Evolutionary conservation across 1,140 invertebrate genomes (phyloP).

Genomic region (Drosophila burlai): DNA sequence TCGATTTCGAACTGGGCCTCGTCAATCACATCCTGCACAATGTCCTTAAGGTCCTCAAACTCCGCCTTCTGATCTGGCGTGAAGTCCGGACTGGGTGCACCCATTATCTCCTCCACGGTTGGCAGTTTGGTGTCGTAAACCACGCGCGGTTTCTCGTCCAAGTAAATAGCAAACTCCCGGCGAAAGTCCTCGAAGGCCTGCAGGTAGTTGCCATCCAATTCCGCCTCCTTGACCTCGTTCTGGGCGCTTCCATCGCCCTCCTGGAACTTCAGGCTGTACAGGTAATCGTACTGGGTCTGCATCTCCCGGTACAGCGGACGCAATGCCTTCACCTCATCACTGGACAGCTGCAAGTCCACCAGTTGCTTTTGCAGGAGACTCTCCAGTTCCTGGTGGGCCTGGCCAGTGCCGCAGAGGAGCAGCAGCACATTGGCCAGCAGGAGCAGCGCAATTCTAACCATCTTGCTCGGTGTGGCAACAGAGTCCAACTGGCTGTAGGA

Average conservation of each 20-base stretch:
- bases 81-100: conserved; percentile 29
- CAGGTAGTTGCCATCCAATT: conserved; percentile 37
- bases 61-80: conserved; percentile 53
- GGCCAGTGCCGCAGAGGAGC: conserved; percentile 6
- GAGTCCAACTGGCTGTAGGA: conserved; percentile 46
- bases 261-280: conserved; percentile 49
- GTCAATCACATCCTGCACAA: conserved; percentile 71
- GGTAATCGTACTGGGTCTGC: conserved; percentile 68
- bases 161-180: conserved; percentile 34
- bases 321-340: conserved; percentile 57
- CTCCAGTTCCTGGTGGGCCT: conserved; percentile 50
- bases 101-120: conserved; percentile 61
- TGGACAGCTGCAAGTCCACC: conserved; percentile 55
- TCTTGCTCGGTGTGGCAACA: conserved; percentile 25
- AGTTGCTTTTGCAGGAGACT: conserved; percentile 49
- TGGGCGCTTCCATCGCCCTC: conserved; percentile 53
- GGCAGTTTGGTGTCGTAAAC: conserved; percentile 71
- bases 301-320: conserved; percentile 67
- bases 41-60: conserved; percentile 58
- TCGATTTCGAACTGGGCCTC: conserved; percentile 70
- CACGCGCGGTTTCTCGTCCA: conserved; percentile 44
- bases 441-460: conserved; percentile 38
- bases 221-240: neutral
- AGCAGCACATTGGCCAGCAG: conserved; percentile 28
- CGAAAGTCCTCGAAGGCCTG: conserved; percentile 54